A percentile compares a stretch with the other conserved stretches of the same genome.
phyloP scores from a whole-genome alignment of 2,888 invertebrate species.

The Agriopis aurantiaria region DNA sequence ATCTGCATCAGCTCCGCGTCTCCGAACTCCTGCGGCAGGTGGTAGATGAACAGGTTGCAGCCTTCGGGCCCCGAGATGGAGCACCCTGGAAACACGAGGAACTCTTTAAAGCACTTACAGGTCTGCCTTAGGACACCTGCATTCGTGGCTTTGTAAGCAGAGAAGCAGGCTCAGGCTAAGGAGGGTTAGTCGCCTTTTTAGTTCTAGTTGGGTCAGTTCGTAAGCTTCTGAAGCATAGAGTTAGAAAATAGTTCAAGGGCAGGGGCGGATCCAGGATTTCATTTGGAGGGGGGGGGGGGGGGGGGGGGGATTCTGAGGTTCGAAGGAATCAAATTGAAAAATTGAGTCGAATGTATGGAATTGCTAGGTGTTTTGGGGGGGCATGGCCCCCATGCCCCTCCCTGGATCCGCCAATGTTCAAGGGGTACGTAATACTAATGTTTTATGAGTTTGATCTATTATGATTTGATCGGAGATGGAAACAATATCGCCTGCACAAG shows the following conservation, averaged over 20 bases:
- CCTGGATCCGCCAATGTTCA: no score
- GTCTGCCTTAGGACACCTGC: slow-evolving; percentile 75
- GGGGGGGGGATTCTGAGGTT: no score
- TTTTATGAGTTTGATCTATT: not conserved
- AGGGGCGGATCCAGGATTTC: no score
- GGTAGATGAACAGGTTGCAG: slow-evolving; percentile 99
- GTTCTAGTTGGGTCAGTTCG: not conserved
- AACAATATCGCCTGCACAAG: no score
- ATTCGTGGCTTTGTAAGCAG: slow-evolving; percentile 28
- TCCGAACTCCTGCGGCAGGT: slow-evolving; percentile 99
- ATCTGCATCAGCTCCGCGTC: slow-evolving; percentile 99
- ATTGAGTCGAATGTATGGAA: no score
- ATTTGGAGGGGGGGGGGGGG: no score
- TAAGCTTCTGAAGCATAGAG: slow-evolving; percentile 1
- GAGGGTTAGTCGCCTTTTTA: not conserved
- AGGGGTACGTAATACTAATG: not conserved
- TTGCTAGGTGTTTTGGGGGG: no score
- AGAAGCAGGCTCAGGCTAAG: slow-evolving; percentile 25
- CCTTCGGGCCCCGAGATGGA: slow-evolving; percentile 99
- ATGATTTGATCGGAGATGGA: no score
- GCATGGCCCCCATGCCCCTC: no score
- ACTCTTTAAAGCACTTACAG: slow-evolving; percentile 89
- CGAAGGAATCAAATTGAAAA: no score
- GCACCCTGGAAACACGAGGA: slow-evolving; percentile 93
- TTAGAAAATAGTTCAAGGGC: no score